These are phyloP conservation scores for Rapana venosa DNA, from an alignment of 2,888 invertebrate species.

Conservation along the genomic window DNA sequence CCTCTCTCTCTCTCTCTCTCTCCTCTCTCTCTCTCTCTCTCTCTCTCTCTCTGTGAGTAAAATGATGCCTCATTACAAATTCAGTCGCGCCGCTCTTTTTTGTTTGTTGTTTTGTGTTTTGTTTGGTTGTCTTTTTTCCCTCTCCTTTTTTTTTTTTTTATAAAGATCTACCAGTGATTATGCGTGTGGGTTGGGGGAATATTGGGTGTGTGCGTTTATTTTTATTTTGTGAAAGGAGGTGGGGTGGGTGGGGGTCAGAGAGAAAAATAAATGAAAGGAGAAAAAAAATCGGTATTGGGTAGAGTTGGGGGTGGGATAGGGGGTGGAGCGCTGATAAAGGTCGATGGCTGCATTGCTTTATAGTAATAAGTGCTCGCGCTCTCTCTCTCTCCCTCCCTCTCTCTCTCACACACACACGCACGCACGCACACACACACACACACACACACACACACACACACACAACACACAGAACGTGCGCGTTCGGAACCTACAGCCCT, in stretches of 20 bases:
- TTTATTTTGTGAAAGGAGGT: not conserved
- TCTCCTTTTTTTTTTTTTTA: not conserved
- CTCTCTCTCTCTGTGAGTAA: conserved; percentile 13
- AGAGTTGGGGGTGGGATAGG: not conserved
- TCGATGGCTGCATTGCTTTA: too few species aligned
- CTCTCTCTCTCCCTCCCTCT: too few species aligned
- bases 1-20: too few species aligned
- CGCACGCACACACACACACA: too few species aligned
- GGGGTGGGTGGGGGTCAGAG: not conserved
- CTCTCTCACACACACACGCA: too few species aligned
- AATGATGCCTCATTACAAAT: conserved; percentile 26
- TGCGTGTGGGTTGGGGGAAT: not conserved
- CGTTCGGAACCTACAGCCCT: too few species aligned
- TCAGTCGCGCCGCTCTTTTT: conserved; percentile 2
- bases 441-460: too few species aligned
- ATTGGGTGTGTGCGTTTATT: not conserved
- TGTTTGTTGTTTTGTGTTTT: not conserved
- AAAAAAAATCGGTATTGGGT: not conserved
- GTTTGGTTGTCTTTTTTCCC: not conserved
- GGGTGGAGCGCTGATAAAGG: not conserved
- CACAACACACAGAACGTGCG: too few species aligned
- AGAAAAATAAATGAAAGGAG: not conserved
- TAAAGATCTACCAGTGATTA: conserved; percentile 9
- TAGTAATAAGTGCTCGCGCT: too few species aligned
- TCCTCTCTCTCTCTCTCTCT: too few species aligned